Conservation (phyloP, 2,888 invertebrate genomes). For the Protula sp. region DNA sequence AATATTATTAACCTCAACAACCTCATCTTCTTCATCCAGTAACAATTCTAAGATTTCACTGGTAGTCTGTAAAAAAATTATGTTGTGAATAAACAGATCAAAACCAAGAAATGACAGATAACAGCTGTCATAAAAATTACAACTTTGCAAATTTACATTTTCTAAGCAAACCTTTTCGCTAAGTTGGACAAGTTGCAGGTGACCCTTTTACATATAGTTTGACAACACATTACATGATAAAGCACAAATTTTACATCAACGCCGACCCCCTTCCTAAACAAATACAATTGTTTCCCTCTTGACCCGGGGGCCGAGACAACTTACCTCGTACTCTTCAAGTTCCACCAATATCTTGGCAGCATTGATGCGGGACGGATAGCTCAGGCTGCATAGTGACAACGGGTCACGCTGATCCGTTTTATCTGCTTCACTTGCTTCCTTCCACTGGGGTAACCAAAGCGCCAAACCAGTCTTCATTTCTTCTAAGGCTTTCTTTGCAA, state of each 20-base stretch:
- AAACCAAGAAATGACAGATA: too few species aligned
- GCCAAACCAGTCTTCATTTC: constrained; percentile 51
- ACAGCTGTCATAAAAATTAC: too few species aligned
- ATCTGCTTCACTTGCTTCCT: constrained; percentile 15
- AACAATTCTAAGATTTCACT: constrained; percentile 52
- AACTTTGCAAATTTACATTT: too few species aligned
- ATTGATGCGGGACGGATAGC: constrained; percentile 47
- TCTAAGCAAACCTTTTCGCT: too few species aligned
- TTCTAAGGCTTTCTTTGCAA: constrained; percentile 50
- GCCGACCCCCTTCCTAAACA: too few species aligned
- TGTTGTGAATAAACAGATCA: too few species aligned
- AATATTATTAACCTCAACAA: constrained; percentile 41
- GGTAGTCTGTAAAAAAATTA: constrained; percentile 45
- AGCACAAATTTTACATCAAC: too few species aligned
- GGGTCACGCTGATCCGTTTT: constrained; percentile 15
- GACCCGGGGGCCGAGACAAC: too few species aligned
- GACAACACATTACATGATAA: too few species aligned
- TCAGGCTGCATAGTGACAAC: constrained; percentile 36
- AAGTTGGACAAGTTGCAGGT: too few species aligned
- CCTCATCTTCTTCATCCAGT: constrained; percentile 55
- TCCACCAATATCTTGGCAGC: constrained; percentile 53
- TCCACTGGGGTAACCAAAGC: constrained; percentile 50
- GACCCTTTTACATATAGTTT: too few species aligned
- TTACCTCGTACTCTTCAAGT: constrained; percentile 52
- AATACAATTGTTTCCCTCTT: too few species aligned